Evolutionary conservation across 2,797 vertebrate species (phyloP), one percentile per base, ranked within the genome.

Genomic region (Gorsachius magnificus): DNA sequence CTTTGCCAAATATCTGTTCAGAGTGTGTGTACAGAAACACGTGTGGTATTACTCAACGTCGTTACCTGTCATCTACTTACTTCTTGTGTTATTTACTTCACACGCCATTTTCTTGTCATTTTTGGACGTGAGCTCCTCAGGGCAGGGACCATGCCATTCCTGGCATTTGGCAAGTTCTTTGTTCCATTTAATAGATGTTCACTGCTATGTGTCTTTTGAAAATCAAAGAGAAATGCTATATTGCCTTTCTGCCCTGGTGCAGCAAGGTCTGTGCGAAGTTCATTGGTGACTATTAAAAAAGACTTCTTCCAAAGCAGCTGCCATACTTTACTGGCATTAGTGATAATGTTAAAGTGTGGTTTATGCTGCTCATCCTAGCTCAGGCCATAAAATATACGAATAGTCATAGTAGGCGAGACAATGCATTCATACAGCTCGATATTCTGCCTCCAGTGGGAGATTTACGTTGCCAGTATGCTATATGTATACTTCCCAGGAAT

Each of bases 71-170:
- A 33, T 76, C 26, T 86, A 9, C 33, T 53, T 63, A 15, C 53
- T 86, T 81, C n/a, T 56, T 36, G 6, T 74, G n/a, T 75, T 83
- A 43, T 46, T 97, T 89, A 84, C 65, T 83, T 87, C 69, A 81
- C 22, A 8, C 1, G 0, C n/a, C 0, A 0, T 75, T 90, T 75
- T 77, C 78, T 77, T 80, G 53, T 51, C 10, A 6, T 78, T 88
- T 92, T 69, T 83, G 38, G 33, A 71, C 41, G 36, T 63, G 76
- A 88, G 31, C 48, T 88, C 26, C 11, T 3, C 70, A 76, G 63
- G 46, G 54, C 82, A 82, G 29, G 31, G 38, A 72, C 58, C 18
- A 7, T 36, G 63, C 51, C 65, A 17, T 83, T 93, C 46, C 33
- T 92, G 58, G 60, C 24, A 72, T 83, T 91, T 87, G 28, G 18